phyloP scores from a whole-genome alignment of 2,797 vertebrate genomes.

The Chromis chromis region DNA sequence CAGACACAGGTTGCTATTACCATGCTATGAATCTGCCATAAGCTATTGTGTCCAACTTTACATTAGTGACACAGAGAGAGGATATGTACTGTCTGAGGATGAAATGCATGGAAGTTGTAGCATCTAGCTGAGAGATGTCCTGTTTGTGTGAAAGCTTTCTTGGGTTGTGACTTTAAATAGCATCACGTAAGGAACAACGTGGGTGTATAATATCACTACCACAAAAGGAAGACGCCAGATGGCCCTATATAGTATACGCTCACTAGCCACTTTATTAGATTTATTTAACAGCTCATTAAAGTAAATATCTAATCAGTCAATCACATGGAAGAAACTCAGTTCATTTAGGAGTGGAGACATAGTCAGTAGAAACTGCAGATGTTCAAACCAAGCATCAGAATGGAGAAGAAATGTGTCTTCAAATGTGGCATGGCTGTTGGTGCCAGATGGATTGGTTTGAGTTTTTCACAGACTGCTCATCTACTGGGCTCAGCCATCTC shows the following conservation, averaged over 20 bases:
- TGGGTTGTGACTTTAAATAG: conserved; percentile 22
- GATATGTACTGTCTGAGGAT: conserved; percentile 14
- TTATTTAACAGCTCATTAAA: too few relatives aligned
- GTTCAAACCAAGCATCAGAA: too few relatives aligned
- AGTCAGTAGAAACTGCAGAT: too few relatives aligned
- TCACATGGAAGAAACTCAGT: too few relatives aligned
- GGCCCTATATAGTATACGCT: neutral
- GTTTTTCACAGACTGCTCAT: too few relatives aligned
- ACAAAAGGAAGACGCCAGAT: conserved; percentile 5
- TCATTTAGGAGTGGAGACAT: too few relatives aligned
- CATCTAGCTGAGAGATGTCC: conserved; percentile 12
- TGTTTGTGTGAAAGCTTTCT: conserved; percentile 31
- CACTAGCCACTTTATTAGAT: neutral
- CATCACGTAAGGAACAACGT: neutral
- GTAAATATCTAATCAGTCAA: neutral
- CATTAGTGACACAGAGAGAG: conserved; percentile 43
- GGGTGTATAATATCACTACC: neutral
- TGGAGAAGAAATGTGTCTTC: too few relatives aligned
- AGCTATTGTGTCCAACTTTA: conserved; percentile 65
- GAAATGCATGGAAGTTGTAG: conserved; percentile 16
- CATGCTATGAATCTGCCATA: conserved; percentile 72
- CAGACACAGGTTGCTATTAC: conserved; percentile 73
- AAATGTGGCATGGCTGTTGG: too few relatives aligned
- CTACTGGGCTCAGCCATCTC: too few relatives aligned
- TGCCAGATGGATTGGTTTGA: too few relatives aligned